Percentiles rank a stretch among this genome's conserved stretches.
Evolutionary conservation across 2,888 invertebrate genomes (phyloP).

Genomic region (Polylopha cassiicola): DNA sequence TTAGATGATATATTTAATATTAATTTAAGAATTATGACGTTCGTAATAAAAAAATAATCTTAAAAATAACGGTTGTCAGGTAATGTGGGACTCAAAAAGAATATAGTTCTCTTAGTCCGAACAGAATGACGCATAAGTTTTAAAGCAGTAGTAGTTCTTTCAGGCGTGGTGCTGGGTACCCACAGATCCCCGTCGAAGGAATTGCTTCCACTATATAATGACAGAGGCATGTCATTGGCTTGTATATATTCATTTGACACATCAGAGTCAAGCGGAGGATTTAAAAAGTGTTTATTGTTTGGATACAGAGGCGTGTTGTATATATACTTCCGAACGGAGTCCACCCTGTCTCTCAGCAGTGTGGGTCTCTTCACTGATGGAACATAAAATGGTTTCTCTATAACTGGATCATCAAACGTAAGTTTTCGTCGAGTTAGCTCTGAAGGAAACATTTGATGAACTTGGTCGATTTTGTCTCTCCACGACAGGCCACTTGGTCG

Average conservation of each 20-base stretch:
- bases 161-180: no score
- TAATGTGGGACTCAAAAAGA: slow-evolving; percentile 61
- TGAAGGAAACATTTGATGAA: not conserved
- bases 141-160: no score
- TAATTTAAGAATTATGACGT: no score
- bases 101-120: slow-evolving; percentile 48
- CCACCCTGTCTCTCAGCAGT: slow-evolving; percentile 37
- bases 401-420: slow-evolving; percentile 18
- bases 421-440: not conserved
- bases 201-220: slow-evolving; percentile 1
- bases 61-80: slow-evolving; percentile 53
- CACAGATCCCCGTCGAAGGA: slow-evolving; percentile 2
- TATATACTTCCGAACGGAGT: slow-evolving; percentile 39
- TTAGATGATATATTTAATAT: no score
- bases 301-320: slow-evolving; percentile 22
- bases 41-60: slow-evolving; percentile 24
- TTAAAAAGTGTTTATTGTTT: slow-evolving; percentile 7
- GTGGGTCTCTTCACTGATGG: slow-evolving; percentile 31
- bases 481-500: slow-evolving; percentile 29
- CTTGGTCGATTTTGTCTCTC: slow-evolving; percentile 33
- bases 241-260: no score
- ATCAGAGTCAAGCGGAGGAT: no score
- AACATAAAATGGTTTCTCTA: slow-evolving; percentile 31
- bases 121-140: slow-evolving; percentile 27
- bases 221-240: not conserved